These are phyloP conservation scores for Cyaniris semiargus DNA, from an alignment of 2,888 invertebrate genomes.

Conservation along the genomic window DNA sequence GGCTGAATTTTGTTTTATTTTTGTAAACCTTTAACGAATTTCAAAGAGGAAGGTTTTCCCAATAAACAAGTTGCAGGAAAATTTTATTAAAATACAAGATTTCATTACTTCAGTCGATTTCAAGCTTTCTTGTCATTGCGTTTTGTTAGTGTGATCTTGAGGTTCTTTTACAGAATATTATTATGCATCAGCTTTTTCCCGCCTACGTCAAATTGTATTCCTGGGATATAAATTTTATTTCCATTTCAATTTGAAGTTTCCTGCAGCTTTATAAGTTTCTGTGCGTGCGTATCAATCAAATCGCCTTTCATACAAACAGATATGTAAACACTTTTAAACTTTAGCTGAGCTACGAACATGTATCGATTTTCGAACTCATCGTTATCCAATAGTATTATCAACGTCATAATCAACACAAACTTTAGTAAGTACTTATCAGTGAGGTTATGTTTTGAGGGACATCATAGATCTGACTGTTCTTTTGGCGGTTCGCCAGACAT, in stretches of 20 bases:
- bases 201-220: too few relatives aligned
- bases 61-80: neutral
- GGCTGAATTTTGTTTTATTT: constrained; percentile 13
- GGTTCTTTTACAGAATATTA: neutral
- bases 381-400: constrained; percentile 16
- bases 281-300: too few relatives aligned
- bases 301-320: too few relatives aligned
- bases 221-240: too few relatives aligned
- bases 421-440: constrained; percentile 55
- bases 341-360: neutral
- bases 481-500: constrained; percentile 71
- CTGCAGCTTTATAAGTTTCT: too few relatives aligned
- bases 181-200: too few relatives aligned
- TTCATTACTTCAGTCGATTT: neutral
- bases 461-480: constrained; percentile 44
- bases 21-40: constrained; percentile 5
- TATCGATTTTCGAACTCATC: constrained; percentile 21
- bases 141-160: neutral
- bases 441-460: constrained; percentile 52
- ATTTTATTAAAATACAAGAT: neutral
- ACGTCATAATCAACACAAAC: constrained; percentile 38
- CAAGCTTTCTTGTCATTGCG: too few relatives aligned
- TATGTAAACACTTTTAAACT: too few relatives aligned
- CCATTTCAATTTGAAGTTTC: too few relatives aligned
- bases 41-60: neutral